These are phyloP conservation scores for Lepidurus couesii DNA, from an alignment of 1,140 invertebrate genomes.

Conservation along the genomic window DNA sequence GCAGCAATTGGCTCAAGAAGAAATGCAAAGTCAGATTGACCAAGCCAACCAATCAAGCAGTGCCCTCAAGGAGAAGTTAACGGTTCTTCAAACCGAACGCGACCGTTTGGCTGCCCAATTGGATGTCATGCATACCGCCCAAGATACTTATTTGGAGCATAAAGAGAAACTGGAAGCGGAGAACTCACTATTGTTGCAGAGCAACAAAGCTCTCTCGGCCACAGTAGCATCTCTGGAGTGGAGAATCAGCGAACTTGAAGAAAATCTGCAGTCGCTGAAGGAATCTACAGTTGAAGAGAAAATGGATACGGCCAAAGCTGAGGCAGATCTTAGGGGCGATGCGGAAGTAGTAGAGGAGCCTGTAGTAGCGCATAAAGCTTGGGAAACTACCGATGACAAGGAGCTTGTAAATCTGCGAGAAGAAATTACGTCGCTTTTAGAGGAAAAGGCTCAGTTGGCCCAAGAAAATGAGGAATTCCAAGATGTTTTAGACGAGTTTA, in stretches of 20 bases:
- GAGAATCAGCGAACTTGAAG: conserved; percentile 27
- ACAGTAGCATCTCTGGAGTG: conserved; percentile 25
- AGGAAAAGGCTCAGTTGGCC: conserved; percentile 28
- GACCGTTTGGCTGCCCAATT: conserved; percentile 6
- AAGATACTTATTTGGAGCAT: neutral
- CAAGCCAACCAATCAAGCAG: neutral
- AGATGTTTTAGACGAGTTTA: conserved; percentile 32
- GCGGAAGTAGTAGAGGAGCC: neutral
- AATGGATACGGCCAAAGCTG: neutral
- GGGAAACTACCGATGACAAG: neutral
- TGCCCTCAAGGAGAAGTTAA: conserved; percentile 11
- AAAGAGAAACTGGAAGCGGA: conserved; percentile 1
- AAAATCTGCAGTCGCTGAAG: conserved; percentile 14
- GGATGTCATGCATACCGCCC: conserved; percentile 13
- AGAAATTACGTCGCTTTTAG: conserved; percentile 13
- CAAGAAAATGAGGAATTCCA: conserved; percentile 32
- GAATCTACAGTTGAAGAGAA: neutral
- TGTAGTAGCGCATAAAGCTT: neutral
- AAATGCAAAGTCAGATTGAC: neutral
- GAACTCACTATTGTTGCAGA: neutral
- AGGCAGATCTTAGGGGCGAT: neutral
- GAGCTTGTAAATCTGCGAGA: conserved; percentile 27
- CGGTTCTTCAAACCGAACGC: conserved; percentile 1
- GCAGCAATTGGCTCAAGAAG: conserved; percentile 12
- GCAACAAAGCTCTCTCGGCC: neutral